These are phyloP conservation scores for Triplophysa dalaica DNA, from an alignment of 2,113 vertebrate species.

Conservation along the genomic window DNA sequence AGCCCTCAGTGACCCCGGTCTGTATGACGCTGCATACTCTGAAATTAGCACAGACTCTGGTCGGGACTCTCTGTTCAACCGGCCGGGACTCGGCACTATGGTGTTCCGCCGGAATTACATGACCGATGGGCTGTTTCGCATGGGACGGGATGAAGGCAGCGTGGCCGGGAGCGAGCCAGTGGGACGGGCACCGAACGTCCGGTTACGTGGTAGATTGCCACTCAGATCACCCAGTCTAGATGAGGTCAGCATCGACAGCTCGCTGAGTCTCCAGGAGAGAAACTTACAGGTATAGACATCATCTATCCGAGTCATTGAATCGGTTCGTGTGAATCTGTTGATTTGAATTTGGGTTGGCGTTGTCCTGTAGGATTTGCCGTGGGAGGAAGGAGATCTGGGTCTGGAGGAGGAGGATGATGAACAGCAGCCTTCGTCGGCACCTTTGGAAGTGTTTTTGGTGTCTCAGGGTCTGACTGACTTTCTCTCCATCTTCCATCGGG, in stretches of 20 bases:
- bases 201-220: constrained; percentile 67
- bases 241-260: constrained; percentile 87
- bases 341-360: neutral
- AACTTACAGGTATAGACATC: constrained; percentile 58
- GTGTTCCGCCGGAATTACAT: constrained; percentile 93
- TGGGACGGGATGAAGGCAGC: constrained; percentile 69
- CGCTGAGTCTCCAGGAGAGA: constrained; percentile 84
- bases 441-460: constrained; percentile 91
- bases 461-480: constrained; percentile 88
- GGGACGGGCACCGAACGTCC: constrained; percentile 43
- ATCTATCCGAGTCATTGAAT: neutral
- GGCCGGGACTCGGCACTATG: constrained; percentile 93
- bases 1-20: constrained; percentile 88
- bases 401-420: constrained; percentile 70
- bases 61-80: constrained; percentile 91
- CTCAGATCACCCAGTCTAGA: constrained; percentile 79
- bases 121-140: constrained; percentile 83
- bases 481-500: constrained; percentile 81
- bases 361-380: constrained; percentile 78
- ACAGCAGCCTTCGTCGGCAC: constrained; percentile 75
- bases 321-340: neutral
- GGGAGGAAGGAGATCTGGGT: constrained; percentile 82
- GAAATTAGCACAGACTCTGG: constrained; percentile 95
- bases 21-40: constrained; percentile 82
- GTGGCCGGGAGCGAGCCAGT: constrained; percentile 50